Base-by-base conservation (phyloP, 64 coral and sea anemone species). In the Stylophora pistillata region DNA sequence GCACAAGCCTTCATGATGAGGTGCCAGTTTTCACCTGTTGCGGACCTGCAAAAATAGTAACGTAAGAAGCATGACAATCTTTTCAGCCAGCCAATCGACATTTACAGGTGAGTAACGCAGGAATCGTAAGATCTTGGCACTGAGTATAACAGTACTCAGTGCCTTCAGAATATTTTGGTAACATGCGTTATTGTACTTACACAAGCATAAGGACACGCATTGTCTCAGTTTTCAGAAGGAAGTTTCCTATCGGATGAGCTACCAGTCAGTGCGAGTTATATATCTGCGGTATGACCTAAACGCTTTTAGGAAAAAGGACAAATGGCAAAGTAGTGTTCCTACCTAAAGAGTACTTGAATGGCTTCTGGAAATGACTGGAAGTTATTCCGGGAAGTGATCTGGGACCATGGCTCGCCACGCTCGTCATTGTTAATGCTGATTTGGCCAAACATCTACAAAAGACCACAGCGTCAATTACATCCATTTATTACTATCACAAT, bases 1-100 rank as follows among this genome's bases (percentile, higher is more conserved):
- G 65, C 66, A 78, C 92, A 94, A 5, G 81, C 63, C 58, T 86
- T 18, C 92, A 94, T 94, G 13, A 94, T 94, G 56, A 94, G 30
- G 56, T 94, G 92, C 94, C 94, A 96, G 74, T 96, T 96, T 71
- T 96, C 94, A 33, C 94, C 94, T 0, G 94, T 96, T 21, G 94
- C 87, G 15, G 94, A 93, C 60, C 97, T 94, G 21, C 29, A 58
- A 41, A 55, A 33, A 2, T 15, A 23, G 4, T 76, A 65, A 16
- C 10, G 80, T 25, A 28, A 30, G 14, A 2, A 86, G 86, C 88
- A 69, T 88, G 81, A 60, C 89, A 77, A 27, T 86, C 91, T 15
- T 70, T 93, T 20, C 77, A 37, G 14, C 76, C 82, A 74, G 85
- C 88, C 58, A 69, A 23, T 56, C 78, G 1, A 15, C 53, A 83